A percentile compares a stretch with the other conserved stretches of the same genome.
phyloP scores from a whole-genome alignment of 2,797 vertebrate genomes.

The Myotis daubentonii region DNA sequence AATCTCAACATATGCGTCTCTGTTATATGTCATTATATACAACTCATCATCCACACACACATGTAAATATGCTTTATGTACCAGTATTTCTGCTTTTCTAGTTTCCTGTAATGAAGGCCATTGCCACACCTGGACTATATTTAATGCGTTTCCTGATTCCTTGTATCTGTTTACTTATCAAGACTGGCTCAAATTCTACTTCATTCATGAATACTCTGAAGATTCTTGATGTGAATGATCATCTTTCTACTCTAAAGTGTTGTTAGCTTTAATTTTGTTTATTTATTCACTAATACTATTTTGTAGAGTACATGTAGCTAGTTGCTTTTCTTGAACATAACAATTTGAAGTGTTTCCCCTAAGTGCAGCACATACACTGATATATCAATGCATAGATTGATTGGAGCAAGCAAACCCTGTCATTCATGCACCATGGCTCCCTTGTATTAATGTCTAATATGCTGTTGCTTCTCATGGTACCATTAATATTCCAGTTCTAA shows the following conservation, averaged over 20 bases:
- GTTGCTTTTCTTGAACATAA: neutral
- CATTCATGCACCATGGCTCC: neutral
- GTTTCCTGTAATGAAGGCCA: neutral
- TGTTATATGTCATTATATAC: neutral
- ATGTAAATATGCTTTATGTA: neutral
- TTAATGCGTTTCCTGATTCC: neutral
- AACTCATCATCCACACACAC: neutral
- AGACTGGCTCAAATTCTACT: neutral
- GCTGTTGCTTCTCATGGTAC: neutral
- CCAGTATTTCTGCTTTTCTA: neutral
- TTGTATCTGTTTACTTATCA: neutral
- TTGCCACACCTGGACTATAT: neutral
- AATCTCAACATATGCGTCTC: neutral
- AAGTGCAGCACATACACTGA: neutral
- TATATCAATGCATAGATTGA: neutral
- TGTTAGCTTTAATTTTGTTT: neutral
- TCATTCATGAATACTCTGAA: neutral
- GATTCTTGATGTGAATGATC: neutral
- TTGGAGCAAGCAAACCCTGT: neutral
- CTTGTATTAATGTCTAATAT: neutral
- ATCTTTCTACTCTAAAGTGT: neutral
- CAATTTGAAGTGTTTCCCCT: neutral
- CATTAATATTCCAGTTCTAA: neutral
- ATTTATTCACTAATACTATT: neutral
- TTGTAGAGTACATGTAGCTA: neutral